Evolutionary conservation across 2,797 vertebrate genomes (phyloP).

Genomic region (Arremon aurantiirostris): DNA sequence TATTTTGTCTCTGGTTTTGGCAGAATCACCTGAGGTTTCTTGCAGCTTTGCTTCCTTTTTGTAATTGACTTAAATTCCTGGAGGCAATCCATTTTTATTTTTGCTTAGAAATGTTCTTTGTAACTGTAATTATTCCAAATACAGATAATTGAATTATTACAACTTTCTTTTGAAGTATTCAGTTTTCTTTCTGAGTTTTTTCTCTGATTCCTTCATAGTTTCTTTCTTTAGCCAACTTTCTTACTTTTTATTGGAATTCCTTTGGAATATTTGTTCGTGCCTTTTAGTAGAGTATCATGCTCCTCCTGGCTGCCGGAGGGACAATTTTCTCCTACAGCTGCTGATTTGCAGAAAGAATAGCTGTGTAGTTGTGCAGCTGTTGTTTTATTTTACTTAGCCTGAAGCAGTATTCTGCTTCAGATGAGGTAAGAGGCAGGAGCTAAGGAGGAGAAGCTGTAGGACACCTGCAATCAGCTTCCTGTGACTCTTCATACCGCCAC

Average conservation of each 20-base stretch:
- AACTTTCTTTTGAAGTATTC: background rate
- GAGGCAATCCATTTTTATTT: background rate
- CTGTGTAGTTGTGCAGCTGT: slow-evolving; percentile 61
- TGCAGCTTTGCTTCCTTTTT: background rate
- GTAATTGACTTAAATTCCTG: background rate
- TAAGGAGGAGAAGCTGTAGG: slow-evolving; percentile 17
- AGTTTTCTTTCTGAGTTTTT: background rate
- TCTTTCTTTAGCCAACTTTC: background rate
- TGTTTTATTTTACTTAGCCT: slow-evolving; percentile 62
- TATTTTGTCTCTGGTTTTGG: background rate
- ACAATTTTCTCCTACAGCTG: slow-evolving; percentile 47
- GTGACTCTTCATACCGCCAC: background rate
- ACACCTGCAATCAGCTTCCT: slow-evolving; percentile 24
- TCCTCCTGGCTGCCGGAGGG: slow-evolving; percentile 36
- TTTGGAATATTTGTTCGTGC: background rate
- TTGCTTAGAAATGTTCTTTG: background rate
- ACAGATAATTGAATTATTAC: background rate
- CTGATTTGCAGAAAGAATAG: slow-evolving; percentile 51
- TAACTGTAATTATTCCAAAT: slow-evolving; percentile 23
- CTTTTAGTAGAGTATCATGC: background rate
- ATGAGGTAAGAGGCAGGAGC: slow-evolving; percentile 49
- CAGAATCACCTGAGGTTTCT: slow-evolving; percentile 1
- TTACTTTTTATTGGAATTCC: background rate
- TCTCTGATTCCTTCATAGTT: background rate
- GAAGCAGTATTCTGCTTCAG: slow-evolving; percentile 3